phyloP scores from a whole-genome alignment of 1,140 invertebrate species.

The Drosophila pectinifera region DNA sequence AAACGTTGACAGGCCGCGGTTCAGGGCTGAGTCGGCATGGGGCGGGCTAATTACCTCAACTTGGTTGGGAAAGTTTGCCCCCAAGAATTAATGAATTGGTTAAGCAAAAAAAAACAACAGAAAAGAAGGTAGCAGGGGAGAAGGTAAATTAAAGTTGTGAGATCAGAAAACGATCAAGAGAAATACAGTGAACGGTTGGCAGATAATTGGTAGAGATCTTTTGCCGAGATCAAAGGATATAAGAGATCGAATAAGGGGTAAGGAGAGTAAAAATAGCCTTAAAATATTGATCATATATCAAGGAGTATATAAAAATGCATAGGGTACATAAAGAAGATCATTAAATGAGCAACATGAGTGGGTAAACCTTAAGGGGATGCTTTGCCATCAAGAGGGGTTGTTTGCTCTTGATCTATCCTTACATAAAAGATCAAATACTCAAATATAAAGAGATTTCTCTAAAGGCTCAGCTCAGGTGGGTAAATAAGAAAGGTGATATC shows the following conservation, averaged over 20 bases:
- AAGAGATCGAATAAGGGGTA: not conserved
- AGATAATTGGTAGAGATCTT: not conserved
- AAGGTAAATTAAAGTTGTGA: slow-evolving; percentile 15
- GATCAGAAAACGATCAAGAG: slow-evolving; percentile 22
- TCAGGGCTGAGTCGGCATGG: slow-evolving; percentile 53
- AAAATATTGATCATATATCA: not conserved
- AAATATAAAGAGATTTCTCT: not conserved
- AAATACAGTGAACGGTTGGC: slow-evolving; percentile 3
- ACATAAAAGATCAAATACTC: not conserved
- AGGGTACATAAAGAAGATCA: not conserved
- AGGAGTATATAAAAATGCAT: not conserved
- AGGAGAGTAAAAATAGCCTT: not conserved
- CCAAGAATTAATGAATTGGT: slow-evolving; percentile 60
- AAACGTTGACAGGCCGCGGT: slow-evolving; percentile 56
- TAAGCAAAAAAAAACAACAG: not conserved
- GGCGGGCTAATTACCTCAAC: slow-evolving; percentile 52
- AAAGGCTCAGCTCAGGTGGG: not conserved
- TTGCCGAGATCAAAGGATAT: not conserved
- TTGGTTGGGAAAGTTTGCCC: slow-evolving; percentile 63
- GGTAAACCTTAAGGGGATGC: not conserved
- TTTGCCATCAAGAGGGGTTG: not conserved
- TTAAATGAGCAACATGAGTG: not conserved
- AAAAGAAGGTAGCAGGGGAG: not conserved
- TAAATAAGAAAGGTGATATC: slow-evolving; percentile 1
- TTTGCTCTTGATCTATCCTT: not conserved